These are phyloP conservation scores for Gari tellinella DNA, from an alignment of 2,888 invertebrate species.

Conservation along the genomic window DNA sequence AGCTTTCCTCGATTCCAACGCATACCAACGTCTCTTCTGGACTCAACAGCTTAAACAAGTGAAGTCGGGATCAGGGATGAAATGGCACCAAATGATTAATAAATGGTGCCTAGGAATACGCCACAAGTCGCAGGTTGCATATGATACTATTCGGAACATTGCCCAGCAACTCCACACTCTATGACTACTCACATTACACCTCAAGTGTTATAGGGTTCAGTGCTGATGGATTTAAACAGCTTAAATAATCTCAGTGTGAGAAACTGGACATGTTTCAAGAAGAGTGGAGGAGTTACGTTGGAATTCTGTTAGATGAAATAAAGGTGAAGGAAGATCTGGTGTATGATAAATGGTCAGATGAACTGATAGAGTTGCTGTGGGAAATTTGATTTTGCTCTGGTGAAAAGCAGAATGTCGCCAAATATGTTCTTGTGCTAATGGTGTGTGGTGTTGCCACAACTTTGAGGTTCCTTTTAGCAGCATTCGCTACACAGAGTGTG, in stretches of 20 bases:
- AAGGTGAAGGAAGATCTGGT: slow-evolving; percentile 53
- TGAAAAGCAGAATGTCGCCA: slow-evolving; percentile 30
- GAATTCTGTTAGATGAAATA: slow-evolving; percentile 60
- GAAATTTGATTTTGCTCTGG: slow-evolving; percentile 47
- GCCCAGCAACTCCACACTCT: slow-evolving; percentile 43
- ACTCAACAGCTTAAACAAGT: slow-evolving; percentile 6
- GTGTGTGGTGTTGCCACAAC: slow-evolving; percentile 28
- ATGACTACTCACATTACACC: slow-evolving; percentile 49
- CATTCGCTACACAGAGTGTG: slow-evolving; percentile 26
- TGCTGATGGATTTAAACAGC: slow-evolving; percentile 24
- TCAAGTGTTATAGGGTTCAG: slow-evolving; percentile 31
- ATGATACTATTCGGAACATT: too few relatives aligned
- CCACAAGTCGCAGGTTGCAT: slow-evolving; percentile 24
- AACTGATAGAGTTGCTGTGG: slow-evolving; percentile 51
- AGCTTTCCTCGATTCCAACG: slow-evolving; percentile 4
- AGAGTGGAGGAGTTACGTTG: slow-evolving; percentile 25
- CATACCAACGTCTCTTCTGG: slow-evolving; percentile 12
- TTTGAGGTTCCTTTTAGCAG: slow-evolving; percentile 22
- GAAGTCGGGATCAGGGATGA: slow-evolving; percentile 19
- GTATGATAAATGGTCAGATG: slow-evolving; percentile 55
- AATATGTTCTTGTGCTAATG: slow-evolving; percentile 53
- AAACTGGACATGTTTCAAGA: slow-evolving; percentile 21
- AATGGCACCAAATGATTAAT: slow-evolving; percentile 46
- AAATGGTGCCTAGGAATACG: slow-evolving; percentile 30
- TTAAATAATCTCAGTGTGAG: slow-evolving; percentile 33